Percentiles rank a stretch among this genome's conserved stretches.
Conservation (phyloP, 2,113 vertebrate genomes). For the Laticauda laticaudata region DNA sequence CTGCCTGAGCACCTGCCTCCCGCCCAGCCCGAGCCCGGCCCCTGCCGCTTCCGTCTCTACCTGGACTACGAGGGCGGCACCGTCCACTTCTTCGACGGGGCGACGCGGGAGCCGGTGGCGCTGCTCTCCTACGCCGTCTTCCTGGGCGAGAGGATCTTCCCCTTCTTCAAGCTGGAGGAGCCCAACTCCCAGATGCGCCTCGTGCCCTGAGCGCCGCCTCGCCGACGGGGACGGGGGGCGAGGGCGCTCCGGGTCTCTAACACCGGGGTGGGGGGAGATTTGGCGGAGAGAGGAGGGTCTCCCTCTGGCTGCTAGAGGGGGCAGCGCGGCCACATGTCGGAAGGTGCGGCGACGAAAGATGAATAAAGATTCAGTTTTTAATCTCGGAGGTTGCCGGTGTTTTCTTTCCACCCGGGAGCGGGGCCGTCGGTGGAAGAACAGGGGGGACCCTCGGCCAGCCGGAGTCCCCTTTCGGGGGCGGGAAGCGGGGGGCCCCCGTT, state of each 20-base stretch:
- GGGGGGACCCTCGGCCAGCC: not conserved
- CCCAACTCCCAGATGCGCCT: not conserved
- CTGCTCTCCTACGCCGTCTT: not conserved
- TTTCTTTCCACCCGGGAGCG: not conserved
- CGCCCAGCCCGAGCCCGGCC: fast-evolving
- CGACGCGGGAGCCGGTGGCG: not conserved
- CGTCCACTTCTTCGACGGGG: not conserved
- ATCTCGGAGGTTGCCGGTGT: fast-evolving
- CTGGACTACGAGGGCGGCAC: not conserved
- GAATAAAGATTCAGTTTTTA: not conserved
- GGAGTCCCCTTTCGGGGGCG: not conserved
- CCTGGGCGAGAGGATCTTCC: not conserved
- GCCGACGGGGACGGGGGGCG: fast-evolving
- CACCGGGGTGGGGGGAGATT: not conserved
- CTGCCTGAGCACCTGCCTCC: not conserved
- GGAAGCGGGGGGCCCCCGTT: not conserved
- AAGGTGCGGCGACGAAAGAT: not conserved
- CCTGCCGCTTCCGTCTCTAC: not conserved
- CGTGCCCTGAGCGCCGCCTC: not conserved
- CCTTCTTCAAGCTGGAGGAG: not conserved
- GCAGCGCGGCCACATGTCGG: not conserved
- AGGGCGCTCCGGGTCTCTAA: not conserved
- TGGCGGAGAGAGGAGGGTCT: not conserved
- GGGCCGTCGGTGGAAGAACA: not conserved
- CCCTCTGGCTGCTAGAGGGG: not conserved